Conservation (phyloP, 2,113 vertebrate genomes). For the Pavo muticus region DNA sequence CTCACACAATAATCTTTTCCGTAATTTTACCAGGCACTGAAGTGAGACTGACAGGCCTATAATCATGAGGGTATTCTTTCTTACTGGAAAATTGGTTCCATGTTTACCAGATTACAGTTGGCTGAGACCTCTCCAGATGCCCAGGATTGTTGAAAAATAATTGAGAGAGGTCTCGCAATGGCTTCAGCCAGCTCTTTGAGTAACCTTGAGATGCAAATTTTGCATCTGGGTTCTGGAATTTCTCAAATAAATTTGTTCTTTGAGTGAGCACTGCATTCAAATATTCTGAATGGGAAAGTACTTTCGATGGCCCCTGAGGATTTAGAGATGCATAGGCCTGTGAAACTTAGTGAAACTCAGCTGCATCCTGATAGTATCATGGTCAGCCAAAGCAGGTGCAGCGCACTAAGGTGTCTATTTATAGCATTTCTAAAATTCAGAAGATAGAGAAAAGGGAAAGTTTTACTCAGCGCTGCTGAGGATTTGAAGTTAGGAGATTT, state of each 20-base stretch:
- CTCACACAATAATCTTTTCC: not conserved
- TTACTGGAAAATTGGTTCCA: not conserved
- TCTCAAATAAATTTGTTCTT: not conserved
- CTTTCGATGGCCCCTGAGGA: not conserved
- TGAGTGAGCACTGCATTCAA: not conserved
- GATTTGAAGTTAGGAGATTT: not conserved
- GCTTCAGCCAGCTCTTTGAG: not conserved
- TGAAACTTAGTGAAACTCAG: not conserved
- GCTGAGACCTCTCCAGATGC: not conserved
- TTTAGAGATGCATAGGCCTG: not conserved
- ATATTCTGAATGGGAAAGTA: not conserved
- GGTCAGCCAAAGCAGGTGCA: not conserved
- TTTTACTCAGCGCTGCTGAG: not conserved
- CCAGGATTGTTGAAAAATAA: not conserved
- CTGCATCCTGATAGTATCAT: rapidly evolving
- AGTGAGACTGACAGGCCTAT: not conserved
- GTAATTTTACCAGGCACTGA: not conserved
- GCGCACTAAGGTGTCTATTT: rapidly evolving
- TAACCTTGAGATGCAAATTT: not conserved
- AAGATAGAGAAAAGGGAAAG: not conserved
- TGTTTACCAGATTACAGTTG: not conserved
- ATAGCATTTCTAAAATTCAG: not conserved
- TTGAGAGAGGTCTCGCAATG: not conserved
- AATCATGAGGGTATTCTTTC: not conserved
- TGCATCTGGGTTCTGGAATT: not conserved